These are phyloP conservation scores for Calcarius lapponicus DNA, from an alignment of 2,797 vertebrate genomes.

Conservation along the genomic window DNA sequence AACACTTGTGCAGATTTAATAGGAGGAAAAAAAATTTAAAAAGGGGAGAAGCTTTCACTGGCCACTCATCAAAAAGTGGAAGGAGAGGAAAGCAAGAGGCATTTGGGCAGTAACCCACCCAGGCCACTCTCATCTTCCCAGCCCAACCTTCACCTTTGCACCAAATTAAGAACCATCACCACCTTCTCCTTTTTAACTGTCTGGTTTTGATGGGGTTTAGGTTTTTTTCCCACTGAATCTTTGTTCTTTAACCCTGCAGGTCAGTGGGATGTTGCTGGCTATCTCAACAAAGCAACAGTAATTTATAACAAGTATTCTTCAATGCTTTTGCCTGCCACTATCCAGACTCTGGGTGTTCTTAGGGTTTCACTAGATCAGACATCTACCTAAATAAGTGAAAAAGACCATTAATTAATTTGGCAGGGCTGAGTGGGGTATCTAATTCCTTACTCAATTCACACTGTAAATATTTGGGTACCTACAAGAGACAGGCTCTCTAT, in stretches of 20 bases:
- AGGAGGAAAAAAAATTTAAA: constrained; percentile 23
- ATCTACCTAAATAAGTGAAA: constrained; percentile 18
- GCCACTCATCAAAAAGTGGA: constrained; percentile 79
- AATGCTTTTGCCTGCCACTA: background rate
- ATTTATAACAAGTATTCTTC: background rate
- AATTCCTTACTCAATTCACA: constrained; percentile 61
- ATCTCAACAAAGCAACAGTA: background rate
- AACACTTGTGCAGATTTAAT: constrained; percentile 59
- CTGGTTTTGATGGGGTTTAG: background rate
- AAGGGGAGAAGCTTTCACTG: constrained; percentile 75
- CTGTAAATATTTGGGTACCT: constrained; percentile 78
- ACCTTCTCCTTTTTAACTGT: background rate
- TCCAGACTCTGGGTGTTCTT: background rate
- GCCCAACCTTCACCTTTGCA: constrained; percentile 66
- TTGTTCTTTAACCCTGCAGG: background rate
- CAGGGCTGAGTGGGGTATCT: constrained; percentile 50
- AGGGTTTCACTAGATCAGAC: background rate
- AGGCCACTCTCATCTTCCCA: constrained; percentile 61
- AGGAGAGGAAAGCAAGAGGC: background rate
- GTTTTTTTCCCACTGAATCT: background rate
- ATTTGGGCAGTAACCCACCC: constrained; percentile 71
- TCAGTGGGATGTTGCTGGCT: constrained; percentile 3
- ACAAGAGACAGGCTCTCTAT: constrained; percentile 68
- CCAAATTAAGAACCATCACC: constrained; percentile 70
- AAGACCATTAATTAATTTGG: constrained; percentile 39